phyloP scores from a whole-genome alignment of 2,113 vertebrate genomes.

The Ahaetulla prasina region DNA sequence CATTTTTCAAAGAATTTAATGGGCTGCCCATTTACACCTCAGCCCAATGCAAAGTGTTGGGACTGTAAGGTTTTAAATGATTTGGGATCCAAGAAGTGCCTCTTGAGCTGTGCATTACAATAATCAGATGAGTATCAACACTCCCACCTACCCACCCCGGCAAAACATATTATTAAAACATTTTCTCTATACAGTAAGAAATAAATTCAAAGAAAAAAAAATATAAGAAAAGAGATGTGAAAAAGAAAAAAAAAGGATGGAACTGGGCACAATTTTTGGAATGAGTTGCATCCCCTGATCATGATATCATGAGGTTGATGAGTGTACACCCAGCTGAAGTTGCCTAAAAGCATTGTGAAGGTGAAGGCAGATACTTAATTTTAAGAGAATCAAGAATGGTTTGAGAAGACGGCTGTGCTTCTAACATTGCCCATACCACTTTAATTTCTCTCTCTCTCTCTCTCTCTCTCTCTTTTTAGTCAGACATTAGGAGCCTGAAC shows the following conservation, averaged over 20 bases:
- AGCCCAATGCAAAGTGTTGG: background rate
- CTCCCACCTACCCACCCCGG: too few species aligned
- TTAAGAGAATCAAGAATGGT: background rate
- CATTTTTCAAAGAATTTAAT: background rate
- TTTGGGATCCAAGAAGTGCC: background rate
- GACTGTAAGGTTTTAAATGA: background rate
- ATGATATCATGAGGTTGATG: background rate
- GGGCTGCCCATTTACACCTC: background rate
- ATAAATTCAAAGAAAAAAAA: background rate
- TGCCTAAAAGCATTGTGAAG: background rate
- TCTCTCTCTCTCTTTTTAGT: background rate
- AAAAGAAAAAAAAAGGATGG: background rate
- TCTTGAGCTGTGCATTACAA: background rate
- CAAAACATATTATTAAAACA: background rate
- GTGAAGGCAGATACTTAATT: background rate
- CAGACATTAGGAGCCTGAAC: background rate
- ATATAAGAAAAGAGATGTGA: background rate
- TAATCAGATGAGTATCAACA: background rate
- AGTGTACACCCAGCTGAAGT: background rate
- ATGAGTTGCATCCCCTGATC: background rate
- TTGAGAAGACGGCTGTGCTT: background rate
- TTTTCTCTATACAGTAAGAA: background rate
- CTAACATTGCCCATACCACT: background rate
- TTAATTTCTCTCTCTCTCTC: too few species aligned
- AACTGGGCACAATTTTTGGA: background rate